phyloP scores from a whole-genome alignment of 2,113 vertebrate genomes.

The Istiophorus platypterus region DNA sequence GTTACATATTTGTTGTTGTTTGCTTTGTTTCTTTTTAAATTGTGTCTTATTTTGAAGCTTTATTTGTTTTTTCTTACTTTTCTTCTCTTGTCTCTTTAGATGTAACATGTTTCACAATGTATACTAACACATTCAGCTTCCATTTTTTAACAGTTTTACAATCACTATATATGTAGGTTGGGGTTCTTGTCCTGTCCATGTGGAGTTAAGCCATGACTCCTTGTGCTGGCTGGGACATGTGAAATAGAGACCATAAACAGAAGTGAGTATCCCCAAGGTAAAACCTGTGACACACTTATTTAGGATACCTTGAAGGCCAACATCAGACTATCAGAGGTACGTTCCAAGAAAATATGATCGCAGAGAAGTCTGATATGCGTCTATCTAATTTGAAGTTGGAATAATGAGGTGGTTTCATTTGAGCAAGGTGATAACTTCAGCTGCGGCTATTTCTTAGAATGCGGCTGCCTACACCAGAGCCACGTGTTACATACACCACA shows the following conservation, averaged over 20 bases:
- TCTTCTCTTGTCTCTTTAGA: background rate
- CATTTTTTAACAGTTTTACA: background rate
- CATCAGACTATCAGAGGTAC: conserved; percentile 19
- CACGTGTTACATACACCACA: background rate
- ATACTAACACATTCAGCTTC: background rate
- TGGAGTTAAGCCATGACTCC: conserved; percentile 9
- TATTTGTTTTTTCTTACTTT: background rate
- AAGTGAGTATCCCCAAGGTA: conserved; percentile 40
- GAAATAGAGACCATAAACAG: conserved; percentile 46
- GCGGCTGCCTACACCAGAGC: background rate
- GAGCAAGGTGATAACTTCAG: background rate
- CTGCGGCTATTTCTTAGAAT: conserved; percentile 4
- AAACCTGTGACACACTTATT: conserved; percentile 57
- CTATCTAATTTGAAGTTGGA: background rate
- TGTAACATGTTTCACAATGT: background rate
- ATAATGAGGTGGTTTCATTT: background rate
- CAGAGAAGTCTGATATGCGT: background rate
- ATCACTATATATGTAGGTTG: conserved; percentile 40
- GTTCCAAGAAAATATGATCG: background rate
- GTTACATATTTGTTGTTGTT: too few relatives aligned
- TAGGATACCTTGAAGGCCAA: conserved; percentile 16
- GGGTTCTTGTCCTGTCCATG: conserved; percentile 21
- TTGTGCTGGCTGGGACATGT: conserved; percentile 22
- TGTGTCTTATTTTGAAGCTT: background rate
- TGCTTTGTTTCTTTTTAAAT: too few relatives aligned